phyloP scores from a whole-genome alignment of 2,888 invertebrate species.

The Odontocolon sp. region DNA sequence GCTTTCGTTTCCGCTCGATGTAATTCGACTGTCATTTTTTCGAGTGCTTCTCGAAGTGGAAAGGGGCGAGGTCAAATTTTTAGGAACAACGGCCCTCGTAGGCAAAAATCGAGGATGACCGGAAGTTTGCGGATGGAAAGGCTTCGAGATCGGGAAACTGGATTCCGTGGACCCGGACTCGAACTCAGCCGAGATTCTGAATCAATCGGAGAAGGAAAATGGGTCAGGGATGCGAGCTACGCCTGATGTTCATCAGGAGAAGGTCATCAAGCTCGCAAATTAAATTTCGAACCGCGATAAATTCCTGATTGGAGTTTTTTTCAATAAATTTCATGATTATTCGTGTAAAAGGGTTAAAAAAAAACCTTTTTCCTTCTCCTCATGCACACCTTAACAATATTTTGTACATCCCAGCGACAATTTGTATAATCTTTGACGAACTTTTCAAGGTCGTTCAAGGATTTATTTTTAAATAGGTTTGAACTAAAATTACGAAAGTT shows the following conservation, averaged over 20 bases:
- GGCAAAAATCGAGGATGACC: constrained; percentile 6
- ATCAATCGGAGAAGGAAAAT: constrained; percentile 68
- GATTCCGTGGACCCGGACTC: constrained; percentile 58
- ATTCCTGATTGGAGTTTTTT: neutral
- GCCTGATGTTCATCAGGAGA: constrained; percentile 69
- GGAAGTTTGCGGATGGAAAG: constrained; percentile 33
- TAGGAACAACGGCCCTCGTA: constrained; percentile 40
- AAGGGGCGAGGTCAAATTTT: neutral
- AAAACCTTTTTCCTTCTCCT: constrained; percentile 73
- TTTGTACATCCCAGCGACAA: too few species aligned
- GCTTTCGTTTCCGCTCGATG: neutral
- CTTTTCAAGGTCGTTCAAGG: too few species aligned
- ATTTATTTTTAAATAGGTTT: too few species aligned
- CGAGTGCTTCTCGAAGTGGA: constrained; percentile 20
- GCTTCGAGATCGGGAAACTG: constrained; percentile 54
- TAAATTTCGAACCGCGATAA: neutral
- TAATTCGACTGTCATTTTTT: neutral
- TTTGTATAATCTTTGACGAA: too few species aligned
- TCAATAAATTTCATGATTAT: neutral
- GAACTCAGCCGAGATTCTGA: constrained; percentile 67
- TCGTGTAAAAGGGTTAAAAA: constrained; percentile 31
- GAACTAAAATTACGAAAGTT: too few species aligned
- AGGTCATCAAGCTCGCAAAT: constrained; percentile 60
- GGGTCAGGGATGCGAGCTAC: constrained; percentile 66
- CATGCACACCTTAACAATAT: constrained; percentile 62